Conservation (phyloP, 2,113 vertebrate species). For the Hymenochirus boettgeri region DNA sequence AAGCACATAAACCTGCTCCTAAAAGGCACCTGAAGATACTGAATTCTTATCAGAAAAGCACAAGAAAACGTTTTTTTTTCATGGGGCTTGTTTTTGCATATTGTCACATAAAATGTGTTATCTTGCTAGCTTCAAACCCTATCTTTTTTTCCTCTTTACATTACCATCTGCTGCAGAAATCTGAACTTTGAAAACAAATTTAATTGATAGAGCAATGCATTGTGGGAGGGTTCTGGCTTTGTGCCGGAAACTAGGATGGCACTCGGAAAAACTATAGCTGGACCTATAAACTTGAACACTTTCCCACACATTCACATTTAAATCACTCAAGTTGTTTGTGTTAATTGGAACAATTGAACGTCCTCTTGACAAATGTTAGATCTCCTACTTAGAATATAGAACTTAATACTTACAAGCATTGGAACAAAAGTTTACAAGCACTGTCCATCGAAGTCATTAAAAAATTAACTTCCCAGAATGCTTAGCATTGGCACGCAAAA, state of each 20-base stretch:
- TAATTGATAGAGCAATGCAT: conserved; percentile 36
- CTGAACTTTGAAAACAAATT: conserved; percentile 44
- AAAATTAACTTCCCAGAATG: no score
- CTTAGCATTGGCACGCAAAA: no score
- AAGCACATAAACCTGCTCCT: conserved; percentile 6
- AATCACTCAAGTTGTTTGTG: not conserved
- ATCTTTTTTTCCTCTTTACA: conserved; percentile 42
- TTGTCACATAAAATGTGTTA: conserved; percentile 44
- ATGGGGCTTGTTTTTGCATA: conserved; percentile 41
- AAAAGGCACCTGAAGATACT: conserved; percentile 35
- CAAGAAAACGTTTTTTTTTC: conserved; percentile 34
- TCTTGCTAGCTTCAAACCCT: conserved; percentile 39
- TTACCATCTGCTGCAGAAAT: conserved; percentile 43
- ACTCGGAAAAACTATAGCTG: conserved; percentile 25
- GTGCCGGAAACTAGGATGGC: conserved; percentile 36
- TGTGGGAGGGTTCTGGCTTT: conserved; percentile 28
- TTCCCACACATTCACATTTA: not conserved
- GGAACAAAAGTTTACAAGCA: not conserved
- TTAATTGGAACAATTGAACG: not conserved
- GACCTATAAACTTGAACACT: conserved; percentile 9
- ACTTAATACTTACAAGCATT: not conserved
- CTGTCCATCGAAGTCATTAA: no score
- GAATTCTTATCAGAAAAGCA: conserved; percentile 36
- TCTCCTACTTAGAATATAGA: not conserved
- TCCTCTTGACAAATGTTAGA: not conserved